Conservation (phyloP, 1,140 invertebrate species). For the Rhynchophorus ferrugineus region DNA sequence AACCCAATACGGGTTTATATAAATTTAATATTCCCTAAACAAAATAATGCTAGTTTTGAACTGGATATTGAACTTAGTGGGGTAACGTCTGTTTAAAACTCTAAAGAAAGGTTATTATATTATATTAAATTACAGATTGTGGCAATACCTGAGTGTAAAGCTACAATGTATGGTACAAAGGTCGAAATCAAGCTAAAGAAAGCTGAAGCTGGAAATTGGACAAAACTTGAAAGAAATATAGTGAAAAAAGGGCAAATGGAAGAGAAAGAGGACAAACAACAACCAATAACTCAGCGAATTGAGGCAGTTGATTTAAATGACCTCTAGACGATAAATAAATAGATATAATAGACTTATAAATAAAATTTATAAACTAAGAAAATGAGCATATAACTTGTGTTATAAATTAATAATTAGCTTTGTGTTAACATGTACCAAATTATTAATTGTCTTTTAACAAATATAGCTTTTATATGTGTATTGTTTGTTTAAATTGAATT, state of each 20-base stretch:
- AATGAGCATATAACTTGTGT: no score
- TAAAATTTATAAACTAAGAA: no score
- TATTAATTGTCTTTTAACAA: no score
- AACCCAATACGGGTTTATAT: constrained; percentile 78
- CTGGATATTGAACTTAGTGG: constrained; percentile 77
- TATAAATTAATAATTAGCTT: no score
- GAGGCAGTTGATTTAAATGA: constrained; percentile 37
- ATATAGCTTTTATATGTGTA: no score
- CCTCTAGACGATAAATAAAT: no score
- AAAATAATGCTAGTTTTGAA: constrained; percentile 63
- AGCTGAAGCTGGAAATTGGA: constrained; percentile 75
- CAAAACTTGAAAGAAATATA: constrained; percentile 55
- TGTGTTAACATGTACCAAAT: no score
- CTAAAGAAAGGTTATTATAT: neutral
- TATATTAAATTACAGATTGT: constrained; percentile 52
- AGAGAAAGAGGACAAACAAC: constrained; percentile 6
- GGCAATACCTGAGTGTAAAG: constrained; percentile 59
- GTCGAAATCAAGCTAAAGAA: constrained; percentile 92
- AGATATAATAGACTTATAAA: no score
- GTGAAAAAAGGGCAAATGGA: constrained; percentile 2
- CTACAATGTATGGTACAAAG: constrained; percentile 84
- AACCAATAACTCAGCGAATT: constrained; percentile 23
- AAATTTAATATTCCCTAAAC: constrained; percentile 72
- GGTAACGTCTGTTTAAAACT: constrained; percentile 50
- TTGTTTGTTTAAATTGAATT: no score